These are phyloP conservation scores for Nymphalis io DNA, from an alignment of 1,140 invertebrate genomes.

Conservation along the genomic window DNA sequence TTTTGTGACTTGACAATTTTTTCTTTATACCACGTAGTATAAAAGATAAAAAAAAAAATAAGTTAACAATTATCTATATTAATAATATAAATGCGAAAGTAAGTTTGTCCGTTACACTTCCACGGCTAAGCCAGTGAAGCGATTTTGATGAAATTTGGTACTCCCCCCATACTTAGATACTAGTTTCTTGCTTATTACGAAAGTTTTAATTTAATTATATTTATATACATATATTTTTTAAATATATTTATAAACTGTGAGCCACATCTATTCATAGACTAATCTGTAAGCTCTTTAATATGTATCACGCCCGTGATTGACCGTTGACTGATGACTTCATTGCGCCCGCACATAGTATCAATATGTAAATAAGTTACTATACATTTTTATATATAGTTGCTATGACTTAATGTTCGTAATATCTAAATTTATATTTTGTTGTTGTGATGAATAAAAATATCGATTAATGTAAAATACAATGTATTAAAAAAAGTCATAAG, in stretches of 20 bases:
- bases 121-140: too few relatives aligned
- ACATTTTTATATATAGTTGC: constrained; percentile 13
- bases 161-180: too few relatives aligned
- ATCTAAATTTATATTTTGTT: constrained; percentile 1
- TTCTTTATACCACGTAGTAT: background rate
- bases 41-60: background rate
- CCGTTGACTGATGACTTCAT: constrained; percentile 52
- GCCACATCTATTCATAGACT: constrained; percentile 38
- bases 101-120: too few relatives aligned
- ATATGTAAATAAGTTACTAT: constrained; percentile 33
- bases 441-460: background rate
- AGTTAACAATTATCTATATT: too few relatives aligned
- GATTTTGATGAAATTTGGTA: too few relatives aligned
- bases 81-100: too few relatives aligned
- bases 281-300: constrained; percentile 49
- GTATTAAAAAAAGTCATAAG: too few relatives aligned
- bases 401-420: constrained; percentile 9
- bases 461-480: too few relatives aligned
- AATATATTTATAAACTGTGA: constrained; percentile 7
- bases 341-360: constrained; percentile 25
- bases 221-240: too few relatives aligned
- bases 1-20: background rate
- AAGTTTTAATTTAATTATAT: background rate
- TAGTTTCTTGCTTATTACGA: too few relatives aligned
- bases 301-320: constrained; percentile 54